These are phyloP conservation scores for Lamprologus ornatipinnis DNA, from an alignment of 2,113 vertebrate genomes.

Conservation along the genomic window DNA sequence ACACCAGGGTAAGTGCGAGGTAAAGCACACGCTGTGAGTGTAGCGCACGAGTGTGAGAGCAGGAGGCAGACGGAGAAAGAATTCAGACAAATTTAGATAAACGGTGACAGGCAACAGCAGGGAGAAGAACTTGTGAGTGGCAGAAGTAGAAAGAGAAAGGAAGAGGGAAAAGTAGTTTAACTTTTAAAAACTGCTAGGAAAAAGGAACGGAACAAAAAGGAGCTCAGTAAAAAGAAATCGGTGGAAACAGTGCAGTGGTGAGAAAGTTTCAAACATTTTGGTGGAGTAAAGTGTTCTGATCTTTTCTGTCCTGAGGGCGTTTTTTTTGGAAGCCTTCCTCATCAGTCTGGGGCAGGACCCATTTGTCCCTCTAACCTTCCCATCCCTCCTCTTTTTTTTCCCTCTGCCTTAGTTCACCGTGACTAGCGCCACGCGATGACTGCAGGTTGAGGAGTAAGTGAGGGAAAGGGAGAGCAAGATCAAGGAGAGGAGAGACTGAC, in stretches of 20 bases:
- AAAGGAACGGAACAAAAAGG: neutral
- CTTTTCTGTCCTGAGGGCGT: constrained; percentile 45
- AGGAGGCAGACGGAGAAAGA: neutral
- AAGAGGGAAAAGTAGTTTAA: constrained; percentile 12
- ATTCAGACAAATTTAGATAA: neutral
- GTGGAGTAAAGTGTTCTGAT: constrained; percentile 18
- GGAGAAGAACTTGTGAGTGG: neutral
- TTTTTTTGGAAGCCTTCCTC: constrained; percentile 47
- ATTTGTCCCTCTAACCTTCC: constrained; percentile 49
- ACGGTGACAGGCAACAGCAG: neutral
- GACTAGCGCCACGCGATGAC: constrained; percentile 64
- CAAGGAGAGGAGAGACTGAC: constrained; percentile 43
- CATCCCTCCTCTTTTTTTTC: constrained; percentile 29
- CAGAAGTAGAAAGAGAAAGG: neutral
- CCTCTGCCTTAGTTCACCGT: constrained; percentile 38
- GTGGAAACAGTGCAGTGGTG: constrained; percentile 26
- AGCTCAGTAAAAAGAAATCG: neutral
- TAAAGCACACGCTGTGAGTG: neutral
- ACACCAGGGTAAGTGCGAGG: constrained; percentile 13
- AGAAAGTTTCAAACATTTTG: constrained; percentile 14
- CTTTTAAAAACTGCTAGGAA: neutral
- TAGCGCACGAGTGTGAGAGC: neutral
- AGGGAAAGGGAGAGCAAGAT: constrained; percentile 40
- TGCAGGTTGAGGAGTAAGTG: constrained; percentile 65
- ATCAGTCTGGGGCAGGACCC: constrained; percentile 66